Percentiles rank a stretch among this genome's conserved stretches.
These are phyloP conservation scores for Crax fasciolata DNA, from an alignment of 2,797 vertebrate genomes.

Conservation along the genomic window DNA sequence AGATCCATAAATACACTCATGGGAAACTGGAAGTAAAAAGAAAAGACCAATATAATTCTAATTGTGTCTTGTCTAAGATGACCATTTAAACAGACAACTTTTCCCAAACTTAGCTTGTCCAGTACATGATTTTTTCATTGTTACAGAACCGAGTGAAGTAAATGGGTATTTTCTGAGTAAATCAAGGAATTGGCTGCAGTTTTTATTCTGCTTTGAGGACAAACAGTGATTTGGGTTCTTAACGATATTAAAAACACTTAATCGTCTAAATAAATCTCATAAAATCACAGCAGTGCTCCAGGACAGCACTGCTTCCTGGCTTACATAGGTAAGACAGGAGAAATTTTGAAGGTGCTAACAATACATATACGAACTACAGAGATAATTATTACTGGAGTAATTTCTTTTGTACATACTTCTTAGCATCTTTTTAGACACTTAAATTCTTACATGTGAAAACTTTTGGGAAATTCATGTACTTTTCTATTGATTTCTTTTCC, in stretches of 20 bases:
- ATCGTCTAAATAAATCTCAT: background rate
- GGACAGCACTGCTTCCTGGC: background rate
- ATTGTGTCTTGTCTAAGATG: constrained; percentile 35
- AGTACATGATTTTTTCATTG: background rate
- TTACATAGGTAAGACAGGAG: background rate
- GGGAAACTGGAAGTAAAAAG: constrained; percentile 49
- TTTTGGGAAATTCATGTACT: background rate
- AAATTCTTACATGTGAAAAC: background rate
- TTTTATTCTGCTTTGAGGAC: background rate
- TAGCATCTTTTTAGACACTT: background rate
- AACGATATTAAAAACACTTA: background rate
- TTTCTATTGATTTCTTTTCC: background rate
- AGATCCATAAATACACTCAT: constrained; percentile 56
- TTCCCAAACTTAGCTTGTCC: background rate
- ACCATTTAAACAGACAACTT: constrained; percentile 54
- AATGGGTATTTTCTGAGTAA: background rate
- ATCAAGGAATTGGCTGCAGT: background rate
- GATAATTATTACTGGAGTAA: background rate
- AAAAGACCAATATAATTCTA: constrained; percentile 55
- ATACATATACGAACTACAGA: background rate
- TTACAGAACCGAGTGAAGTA: background rate
- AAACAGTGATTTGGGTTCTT: background rate
- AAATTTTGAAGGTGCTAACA: background rate
- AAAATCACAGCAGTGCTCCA: background rate
- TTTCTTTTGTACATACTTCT: background rate